Conservation (phyloP, 2,113 vertebrate species). For the Anoura caudifer region DNA sequence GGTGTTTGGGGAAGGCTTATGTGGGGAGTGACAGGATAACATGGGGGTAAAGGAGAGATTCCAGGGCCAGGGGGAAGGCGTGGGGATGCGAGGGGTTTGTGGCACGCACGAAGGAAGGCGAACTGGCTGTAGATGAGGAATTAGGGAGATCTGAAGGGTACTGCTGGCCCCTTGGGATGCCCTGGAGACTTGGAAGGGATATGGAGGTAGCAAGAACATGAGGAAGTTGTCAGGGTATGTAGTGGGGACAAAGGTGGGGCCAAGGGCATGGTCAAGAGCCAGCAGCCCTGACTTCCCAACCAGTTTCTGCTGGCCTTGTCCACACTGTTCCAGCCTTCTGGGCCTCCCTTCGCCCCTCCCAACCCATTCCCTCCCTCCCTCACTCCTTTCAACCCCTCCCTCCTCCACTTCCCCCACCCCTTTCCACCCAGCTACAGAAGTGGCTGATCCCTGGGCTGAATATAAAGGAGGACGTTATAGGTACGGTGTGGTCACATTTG, state of each 20-base stretch:
- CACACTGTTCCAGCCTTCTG: accelerated
- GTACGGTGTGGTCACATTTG: background rate
- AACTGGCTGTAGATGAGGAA: background rate
- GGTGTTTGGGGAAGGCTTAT: background rate
- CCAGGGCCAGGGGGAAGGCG: background rate
- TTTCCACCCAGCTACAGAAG: background rate
- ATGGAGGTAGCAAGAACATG: background rate
- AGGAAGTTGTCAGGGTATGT: background rate
- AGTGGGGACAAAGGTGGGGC: background rate
- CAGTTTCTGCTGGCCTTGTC: background rate
- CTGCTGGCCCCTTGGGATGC: background rate
- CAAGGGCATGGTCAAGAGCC: background rate
- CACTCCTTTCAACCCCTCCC: background rate
- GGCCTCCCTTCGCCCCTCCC: background rate
- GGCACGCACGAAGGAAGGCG: background rate
- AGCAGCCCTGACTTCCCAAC: background rate
- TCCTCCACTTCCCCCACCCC: background rate
- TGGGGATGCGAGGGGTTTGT: background rate
- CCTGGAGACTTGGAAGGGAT: background rate
- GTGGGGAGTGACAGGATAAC: background rate
- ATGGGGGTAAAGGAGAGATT: background rate
- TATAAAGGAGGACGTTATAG: background rate
- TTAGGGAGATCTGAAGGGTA: background rate
- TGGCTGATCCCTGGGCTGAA: background rate
- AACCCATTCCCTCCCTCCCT: background rate